Base-by-base conservation (phyloP, 2,888 invertebrate genomes). In the Lottia scabra region DNA sequence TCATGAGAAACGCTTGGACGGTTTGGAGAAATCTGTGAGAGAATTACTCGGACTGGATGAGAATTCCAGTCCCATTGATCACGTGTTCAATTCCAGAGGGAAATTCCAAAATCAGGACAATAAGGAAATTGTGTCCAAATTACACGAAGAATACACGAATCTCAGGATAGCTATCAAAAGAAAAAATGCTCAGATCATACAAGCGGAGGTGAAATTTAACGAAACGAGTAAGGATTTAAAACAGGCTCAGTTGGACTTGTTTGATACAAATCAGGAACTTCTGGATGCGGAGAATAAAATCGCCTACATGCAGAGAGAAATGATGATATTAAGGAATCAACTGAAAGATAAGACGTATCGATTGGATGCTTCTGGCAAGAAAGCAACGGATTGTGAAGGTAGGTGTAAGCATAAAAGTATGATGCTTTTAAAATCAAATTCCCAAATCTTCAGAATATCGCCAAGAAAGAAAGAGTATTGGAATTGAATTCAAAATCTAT, bases 241-340 rank as follows among this genome's bases (percentile, higher is more conserved):
- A n/a, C 77, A 84, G 71, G 72, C 80, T 16, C 85, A 85, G 69
- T 71, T 80, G 12, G 77, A 81, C n/a, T 67, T 82, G 12, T 75
- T 83, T 27, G 74, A 73, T 44, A 73, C 80, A 15, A 81, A 79
- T 16, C 77, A 78, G 48, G 79, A 84, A 19, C 73, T 86, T 4
- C 76, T 81, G 8, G 70, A 75, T 46, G 77, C 81, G 10, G 84
- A 86, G 69, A 80, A 82, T 63, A 80, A 82, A 65, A 76, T 82
- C 13, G 74, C 78, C 0, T 62, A 75, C 38, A 56, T 86, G 70
- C 80, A 80, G 63, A 78, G 81, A 23, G 84, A 85, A 70, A 75
- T 77, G 30, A 81, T 81, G n/a, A 80, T 85, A 23, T 67, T 85
- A 63, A 84, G 84, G 78, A 86, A 83, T 68, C 80, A 84, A 67